A percentile compares a stretch with the other conserved stretches of the same genome.
Conservation (phyloP, 2,888 invertebrate genomes). For the Amphipyra tragopoginis region DNA sequence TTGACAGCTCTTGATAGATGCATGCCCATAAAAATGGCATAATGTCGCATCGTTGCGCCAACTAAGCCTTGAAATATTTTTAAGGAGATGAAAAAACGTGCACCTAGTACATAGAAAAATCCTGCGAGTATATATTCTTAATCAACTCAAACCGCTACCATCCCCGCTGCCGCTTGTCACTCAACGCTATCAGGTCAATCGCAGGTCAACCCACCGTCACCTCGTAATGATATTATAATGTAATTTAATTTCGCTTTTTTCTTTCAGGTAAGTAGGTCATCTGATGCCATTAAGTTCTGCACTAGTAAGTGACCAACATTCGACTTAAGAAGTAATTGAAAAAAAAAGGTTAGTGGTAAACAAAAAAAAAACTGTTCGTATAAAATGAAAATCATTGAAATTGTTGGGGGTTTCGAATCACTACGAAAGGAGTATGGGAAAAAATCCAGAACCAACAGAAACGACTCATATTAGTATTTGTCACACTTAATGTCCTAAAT, state of each 20-base stretch:
- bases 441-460: too few relatives aligned
- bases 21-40: too few relatives aligned
- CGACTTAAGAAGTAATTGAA: slow-evolving; percentile 23
- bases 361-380: neutral
- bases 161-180: slow-evolving; percentile 56
- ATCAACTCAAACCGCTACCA: neutral
- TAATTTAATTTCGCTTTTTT: slow-evolving; percentile 81
- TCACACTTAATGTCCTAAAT: too few relatives aligned
- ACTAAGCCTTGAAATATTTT: too few relatives aligned
- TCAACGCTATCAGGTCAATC: slow-evolving; percentile 73
- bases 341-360: slow-evolving; percentile 20
- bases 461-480: too few relatives aligned
- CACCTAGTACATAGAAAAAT: too few relatives aligned
- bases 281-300: slow-evolving; percentile 44
- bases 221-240: slow-evolving; percentile 85
- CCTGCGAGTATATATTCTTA: neutral
- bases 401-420: too few relatives aligned
- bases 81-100: too few relatives aligned
- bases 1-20: too few relatives aligned
- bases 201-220: slow-evolving; percentile 79
- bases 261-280: slow-evolving; percentile 86
- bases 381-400: too few relatives aligned
- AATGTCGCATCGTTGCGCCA: too few relatives aligned
- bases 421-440: too few relatives aligned
- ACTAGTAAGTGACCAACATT: slow-evolving; percentile 26